Percentiles rank a stretch among this genome's conserved stretches.
These are phyloP conservation scores for Sialia sialis DNA, from an alignment of 2,113 vertebrate genomes.

Conservation along the genomic window DNA sequence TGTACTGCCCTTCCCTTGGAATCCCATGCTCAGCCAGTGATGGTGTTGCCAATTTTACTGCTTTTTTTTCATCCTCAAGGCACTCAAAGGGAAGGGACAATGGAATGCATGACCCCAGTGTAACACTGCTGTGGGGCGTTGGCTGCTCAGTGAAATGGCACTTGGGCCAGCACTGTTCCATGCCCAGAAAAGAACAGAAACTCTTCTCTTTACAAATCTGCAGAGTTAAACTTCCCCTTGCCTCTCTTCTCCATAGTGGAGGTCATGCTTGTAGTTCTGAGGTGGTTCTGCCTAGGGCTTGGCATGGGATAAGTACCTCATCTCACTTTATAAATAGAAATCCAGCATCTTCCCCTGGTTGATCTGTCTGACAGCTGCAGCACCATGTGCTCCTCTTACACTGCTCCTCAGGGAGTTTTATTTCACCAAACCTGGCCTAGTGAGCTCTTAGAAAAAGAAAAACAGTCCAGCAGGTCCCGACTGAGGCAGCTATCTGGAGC, in stretches of 20 bases:
- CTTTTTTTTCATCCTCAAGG: neutral
- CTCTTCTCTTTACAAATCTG: neutral
- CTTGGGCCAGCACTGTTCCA: neutral
- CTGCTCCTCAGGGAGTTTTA: neutral
- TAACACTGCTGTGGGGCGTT: neutral
- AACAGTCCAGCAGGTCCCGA: neutral
- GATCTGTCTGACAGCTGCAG: neutral
- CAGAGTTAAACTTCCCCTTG: neutral
- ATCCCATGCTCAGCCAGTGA: neutral
- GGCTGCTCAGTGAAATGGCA: neutral
- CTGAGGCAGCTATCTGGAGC: neutral
- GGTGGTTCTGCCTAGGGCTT: neutral
- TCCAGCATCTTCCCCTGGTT: neutral
- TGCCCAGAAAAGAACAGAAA: neutral
- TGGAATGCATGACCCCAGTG: neutral
- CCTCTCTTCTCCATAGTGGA: neutral
- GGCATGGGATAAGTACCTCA: neutral
- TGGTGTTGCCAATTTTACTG: neutral
- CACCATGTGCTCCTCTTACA: fast-evolving
- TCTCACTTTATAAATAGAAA: neutral
- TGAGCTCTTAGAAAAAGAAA: neutral
- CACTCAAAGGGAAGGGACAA: neutral
- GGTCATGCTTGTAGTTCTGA: neutral
- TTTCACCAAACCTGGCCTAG: neutral
- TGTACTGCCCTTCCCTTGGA: neutral